phyloP scores from a whole-genome alignment of 2,888 invertebrate species.

The Tyria jacobaeae region DNA sequence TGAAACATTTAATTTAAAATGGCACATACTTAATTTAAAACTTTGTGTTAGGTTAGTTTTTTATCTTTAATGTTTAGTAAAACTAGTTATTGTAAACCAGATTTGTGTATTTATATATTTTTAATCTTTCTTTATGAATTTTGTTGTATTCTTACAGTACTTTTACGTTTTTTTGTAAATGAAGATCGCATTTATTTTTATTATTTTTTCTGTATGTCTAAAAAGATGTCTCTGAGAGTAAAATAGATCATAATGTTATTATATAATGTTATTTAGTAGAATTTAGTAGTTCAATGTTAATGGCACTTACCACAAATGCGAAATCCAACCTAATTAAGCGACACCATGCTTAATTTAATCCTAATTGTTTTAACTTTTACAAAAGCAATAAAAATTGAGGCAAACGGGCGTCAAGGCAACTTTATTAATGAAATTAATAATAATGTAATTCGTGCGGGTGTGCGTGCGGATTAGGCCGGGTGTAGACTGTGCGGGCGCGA shows the following conservation, averaged over 20 bases:
- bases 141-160: too few relatives aligned
- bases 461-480: slow-evolving; percentile 74
- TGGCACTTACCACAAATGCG: neutral
- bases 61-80: slow-evolving; percentile 6
- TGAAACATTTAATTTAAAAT: too few relatives aligned
- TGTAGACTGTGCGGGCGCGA: slow-evolving; percentile 57
- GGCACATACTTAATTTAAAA: too few relatives aligned
- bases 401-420: slow-evolving; percentile 29
- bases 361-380: slow-evolving; percentile 24
- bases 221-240: too few relatives aligned
- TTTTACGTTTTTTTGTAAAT: too few relatives aligned
- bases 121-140: too few relatives aligned
- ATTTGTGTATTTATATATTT: neutral
- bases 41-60: too few relatives aligned
- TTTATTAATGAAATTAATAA: slow-evolving; percentile 68
- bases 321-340: neutral
- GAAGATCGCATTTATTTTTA: too few relatives aligned
- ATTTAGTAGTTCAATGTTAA: too few relatives aligned
- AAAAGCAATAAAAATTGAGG: slow-evolving; percentile 26
- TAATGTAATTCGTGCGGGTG: slow-evolving; percentile 70
- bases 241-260: too few relatives aligned
- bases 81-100: neutral
- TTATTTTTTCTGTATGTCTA: too few relatives aligned
- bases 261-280: too few relatives aligned
- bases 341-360: slow-evolving; percentile 15